Evolutionary conservation across 2,888 invertebrate genomes (phyloP).

Genomic region (Orthosia gracilis): DNA sequence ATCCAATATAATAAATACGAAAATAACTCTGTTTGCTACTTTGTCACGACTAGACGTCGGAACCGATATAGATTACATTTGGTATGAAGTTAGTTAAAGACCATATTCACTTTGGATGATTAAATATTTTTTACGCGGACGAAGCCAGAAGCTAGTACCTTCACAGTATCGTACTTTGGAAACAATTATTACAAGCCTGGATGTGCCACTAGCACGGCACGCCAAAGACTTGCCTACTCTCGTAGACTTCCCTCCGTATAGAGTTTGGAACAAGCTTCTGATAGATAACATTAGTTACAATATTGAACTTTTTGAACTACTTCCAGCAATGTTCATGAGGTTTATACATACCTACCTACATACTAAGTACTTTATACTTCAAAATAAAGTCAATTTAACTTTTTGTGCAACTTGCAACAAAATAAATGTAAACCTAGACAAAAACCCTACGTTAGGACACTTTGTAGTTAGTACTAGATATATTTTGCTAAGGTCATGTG

Average conservation of each 20-base stretch:
- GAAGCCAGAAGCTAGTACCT: too few species aligned
- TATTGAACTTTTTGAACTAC: not conserved
- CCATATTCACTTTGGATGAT: too few species aligned
- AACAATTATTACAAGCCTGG: not conserved
- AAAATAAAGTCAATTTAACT: not conserved
- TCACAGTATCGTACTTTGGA: not conserved
- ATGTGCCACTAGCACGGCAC: not conserved
- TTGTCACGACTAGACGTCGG: too few species aligned
- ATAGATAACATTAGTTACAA: not conserved
- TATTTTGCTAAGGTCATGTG: conserved; percentile 5
- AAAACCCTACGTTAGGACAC: not conserved
- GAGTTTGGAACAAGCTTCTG: not conserved
- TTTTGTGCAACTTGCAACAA: not conserved
- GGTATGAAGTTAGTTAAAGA: too few species aligned
- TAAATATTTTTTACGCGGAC: too few species aligned
- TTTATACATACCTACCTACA: not conserved
- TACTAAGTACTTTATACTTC: not conserved
- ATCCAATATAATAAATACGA: too few species aligned
- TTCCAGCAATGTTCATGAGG: not conserved
- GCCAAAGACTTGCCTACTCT: not conserved
- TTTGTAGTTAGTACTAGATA: not conserved
- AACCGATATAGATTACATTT: too few species aligned
- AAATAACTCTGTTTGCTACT: too few species aligned
- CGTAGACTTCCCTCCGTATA: not conserved
- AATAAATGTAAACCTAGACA: not conserved